Evolutionary conservation across 23 tunicate genomes (phyloP).

Genomic region (Phallusia fumigata): DNA sequence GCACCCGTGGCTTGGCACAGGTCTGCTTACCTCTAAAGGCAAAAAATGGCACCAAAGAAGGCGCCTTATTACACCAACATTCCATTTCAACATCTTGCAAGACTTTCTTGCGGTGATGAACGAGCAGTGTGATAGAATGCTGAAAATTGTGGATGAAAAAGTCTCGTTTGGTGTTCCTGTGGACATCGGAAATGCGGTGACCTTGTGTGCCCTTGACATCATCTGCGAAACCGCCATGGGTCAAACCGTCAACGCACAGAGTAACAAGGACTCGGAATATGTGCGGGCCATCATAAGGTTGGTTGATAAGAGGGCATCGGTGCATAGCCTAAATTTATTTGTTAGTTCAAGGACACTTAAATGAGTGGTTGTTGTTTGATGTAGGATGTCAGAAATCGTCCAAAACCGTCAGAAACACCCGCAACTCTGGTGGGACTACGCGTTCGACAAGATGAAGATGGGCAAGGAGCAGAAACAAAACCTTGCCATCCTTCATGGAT

Average conservation of each 20-base stretch:
- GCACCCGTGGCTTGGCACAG: conserved; percentile 62
- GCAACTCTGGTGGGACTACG: conserved; percentile 54
- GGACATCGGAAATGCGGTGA: conserved; percentile 59
- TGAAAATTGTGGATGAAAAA: conserved; percentile 23
- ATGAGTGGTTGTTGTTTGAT: no score
- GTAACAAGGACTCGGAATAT: conserved; percentile 60
- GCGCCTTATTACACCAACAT: conserved; percentile 71
- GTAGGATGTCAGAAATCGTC: conserved; percentile 57
- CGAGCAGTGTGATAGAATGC: conserved; percentile 42
- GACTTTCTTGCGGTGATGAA: conserved; percentile 42
- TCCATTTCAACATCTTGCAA: conserved; percentile 69
- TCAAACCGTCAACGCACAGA: conserved; percentile 77
- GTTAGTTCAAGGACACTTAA: no score
- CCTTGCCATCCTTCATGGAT: conserved; percentile 39
- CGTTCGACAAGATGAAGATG: conserved; percentile 21
- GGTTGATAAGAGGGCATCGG: no score
- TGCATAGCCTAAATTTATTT: no score
- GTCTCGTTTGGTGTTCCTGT: conserved; percentile 18
- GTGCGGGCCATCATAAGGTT: conserved; percentile 82
- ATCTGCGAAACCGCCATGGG: conserved; percentile 99
- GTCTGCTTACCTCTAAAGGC: conserved; percentile 61
- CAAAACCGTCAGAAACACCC: conserved; percentile 85
- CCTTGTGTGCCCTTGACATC: conserved; percentile 72
- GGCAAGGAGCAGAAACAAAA: conserved; percentile 51
- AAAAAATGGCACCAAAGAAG: conserved; percentile 79